Conservation (phyloP, 92 coral and sea anemone genomes). For the Actinernus sp. region DNA sequence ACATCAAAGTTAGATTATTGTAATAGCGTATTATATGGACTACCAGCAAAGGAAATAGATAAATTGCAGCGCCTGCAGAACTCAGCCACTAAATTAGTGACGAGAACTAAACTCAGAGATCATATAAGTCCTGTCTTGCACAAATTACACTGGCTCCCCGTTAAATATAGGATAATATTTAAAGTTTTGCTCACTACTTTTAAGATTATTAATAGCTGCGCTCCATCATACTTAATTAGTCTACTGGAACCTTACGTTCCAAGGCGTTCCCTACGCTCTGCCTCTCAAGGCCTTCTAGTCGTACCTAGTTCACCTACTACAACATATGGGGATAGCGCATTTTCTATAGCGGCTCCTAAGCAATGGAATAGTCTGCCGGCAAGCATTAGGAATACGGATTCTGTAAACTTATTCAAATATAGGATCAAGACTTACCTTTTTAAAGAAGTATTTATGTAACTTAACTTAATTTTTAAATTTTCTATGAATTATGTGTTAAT, state of each 20-base stretch:
- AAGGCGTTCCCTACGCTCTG: background rate
- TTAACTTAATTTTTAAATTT: too few relatives aligned
- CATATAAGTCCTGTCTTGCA: constrained; percentile 17
- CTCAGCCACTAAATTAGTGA: constrained; percentile 11
- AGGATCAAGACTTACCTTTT: background rate
- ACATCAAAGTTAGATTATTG: constrained; percentile 25
- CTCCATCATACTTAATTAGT: background rate
- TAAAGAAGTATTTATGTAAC: too few relatives aligned
- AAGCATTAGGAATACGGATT: background rate
- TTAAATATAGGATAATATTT: background rate
- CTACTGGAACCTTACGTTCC: background rate
- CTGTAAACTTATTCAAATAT: background rate
- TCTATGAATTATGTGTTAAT: too few relatives aligned
- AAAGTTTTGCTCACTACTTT: background rate
- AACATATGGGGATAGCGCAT: background rate
- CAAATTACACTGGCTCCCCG: constrained; percentile 20
- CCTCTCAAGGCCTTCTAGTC: background rate
- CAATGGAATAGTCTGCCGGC: background rate
- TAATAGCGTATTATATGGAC: constrained; percentile 29
- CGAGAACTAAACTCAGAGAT: constrained; percentile 16
- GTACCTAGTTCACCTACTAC: background rate
- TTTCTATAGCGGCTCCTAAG: background rate
- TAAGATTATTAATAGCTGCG: background rate
- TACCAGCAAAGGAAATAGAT: constrained; percentile 5
- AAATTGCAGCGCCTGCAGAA: constrained; percentile 21